Evolutionary conservation across 2,113 vertebrate species (phyloP).

Genomic region (Odocoileus hemionus): DNA sequence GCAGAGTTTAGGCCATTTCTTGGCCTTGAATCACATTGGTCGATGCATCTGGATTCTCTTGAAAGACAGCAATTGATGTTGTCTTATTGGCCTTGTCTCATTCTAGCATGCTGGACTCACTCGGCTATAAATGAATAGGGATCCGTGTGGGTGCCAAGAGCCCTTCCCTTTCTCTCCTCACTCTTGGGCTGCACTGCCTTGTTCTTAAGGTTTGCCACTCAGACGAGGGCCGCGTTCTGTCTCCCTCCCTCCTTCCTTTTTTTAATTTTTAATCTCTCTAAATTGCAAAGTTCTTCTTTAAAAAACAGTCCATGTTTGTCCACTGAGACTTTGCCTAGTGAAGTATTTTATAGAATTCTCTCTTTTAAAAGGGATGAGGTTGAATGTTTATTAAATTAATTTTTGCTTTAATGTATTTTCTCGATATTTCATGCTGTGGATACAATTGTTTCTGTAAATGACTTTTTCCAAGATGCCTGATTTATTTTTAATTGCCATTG

Average conservation of each 20-base stretch:
- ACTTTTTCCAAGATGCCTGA: conserved; percentile 72
- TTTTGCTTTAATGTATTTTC: conserved; percentile 76
- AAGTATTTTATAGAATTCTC: conserved; percentile 58
- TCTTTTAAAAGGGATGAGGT: conserved; percentile 54
- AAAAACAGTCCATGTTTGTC: conserved; percentile 35
- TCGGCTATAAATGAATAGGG: no score
- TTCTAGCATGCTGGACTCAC: background rate
- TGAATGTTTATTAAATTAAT: conserved; percentile 71
- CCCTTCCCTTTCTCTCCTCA: background rate
- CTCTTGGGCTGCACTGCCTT: background rate
- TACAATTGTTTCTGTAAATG: conserved; percentile 73
- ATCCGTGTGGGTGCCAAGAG: fast-evolving
- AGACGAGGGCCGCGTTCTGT: background rate
- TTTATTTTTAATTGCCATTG: conserved; percentile 80
- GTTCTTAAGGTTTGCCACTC: background rate
- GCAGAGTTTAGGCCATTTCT: background rate
- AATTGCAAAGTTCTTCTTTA: conserved; percentile 31
- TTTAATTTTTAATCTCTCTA: background rate
- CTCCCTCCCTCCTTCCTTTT: no score
- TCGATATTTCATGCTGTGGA: conserved; percentile 70
- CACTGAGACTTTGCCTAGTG: conserved; percentile 51
- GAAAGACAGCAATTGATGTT: background rate
- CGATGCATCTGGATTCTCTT: background rate
- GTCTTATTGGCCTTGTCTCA: no score
- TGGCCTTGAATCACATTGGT: background rate